Evolutionary conservation across 2,113 vertebrate species (phyloP).

Genomic region (Capreolus pygargus): DNA sequence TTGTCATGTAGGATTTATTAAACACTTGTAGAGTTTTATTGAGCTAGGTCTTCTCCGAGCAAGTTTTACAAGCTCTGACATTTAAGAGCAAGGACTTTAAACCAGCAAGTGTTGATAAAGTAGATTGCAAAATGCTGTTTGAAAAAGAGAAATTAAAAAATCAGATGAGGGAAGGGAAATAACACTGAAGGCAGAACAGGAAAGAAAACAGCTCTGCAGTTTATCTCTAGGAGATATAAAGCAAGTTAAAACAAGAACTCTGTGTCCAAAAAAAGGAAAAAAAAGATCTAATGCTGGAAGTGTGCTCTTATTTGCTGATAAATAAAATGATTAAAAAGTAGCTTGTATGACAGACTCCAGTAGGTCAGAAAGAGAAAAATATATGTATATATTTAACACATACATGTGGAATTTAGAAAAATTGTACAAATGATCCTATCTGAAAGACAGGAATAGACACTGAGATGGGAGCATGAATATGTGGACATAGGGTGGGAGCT

Average conservation of each 20-base stretch:
- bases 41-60: constrained; percentile 9
- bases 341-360: background rate
- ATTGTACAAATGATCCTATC: background rate
- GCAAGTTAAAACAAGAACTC: background rate
- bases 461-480: background rate
- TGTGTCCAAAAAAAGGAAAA: background rate
- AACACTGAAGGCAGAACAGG: background rate
- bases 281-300: background rate
- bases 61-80: constrained; percentile 57
- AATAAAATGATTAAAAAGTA: background rate
- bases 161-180: background rate
- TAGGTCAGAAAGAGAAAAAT: background rate
- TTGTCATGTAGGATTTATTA: constrained; percentile 32
- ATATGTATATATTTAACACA: background rate
- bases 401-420: background rate
- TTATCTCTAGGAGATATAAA: background rate
- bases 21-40: constrained; percentile 40
- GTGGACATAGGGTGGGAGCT: background rate
- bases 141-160: constrained; percentile 30
- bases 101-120: background rate
- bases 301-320: background rate
- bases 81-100: constrained; percentile 44
- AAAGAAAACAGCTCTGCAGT: background rate
- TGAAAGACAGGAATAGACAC: background rate
- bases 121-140: constrained; percentile 51